Conservation (phyloP, 2,888 invertebrate species). For the Aethes cnicana region DNA sequence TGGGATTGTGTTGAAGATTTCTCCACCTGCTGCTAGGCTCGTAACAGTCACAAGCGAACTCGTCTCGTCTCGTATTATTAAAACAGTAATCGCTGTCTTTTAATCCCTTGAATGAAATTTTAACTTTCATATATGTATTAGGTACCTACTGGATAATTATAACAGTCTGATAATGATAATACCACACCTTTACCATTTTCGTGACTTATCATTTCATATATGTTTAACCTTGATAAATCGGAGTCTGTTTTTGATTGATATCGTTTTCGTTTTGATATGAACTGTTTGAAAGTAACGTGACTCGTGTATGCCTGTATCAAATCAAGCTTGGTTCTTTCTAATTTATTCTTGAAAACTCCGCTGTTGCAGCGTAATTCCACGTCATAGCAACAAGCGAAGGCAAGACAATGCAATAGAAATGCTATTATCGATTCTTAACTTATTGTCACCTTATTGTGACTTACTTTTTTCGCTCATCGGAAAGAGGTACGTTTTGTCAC, state of each 20-base stretch:
- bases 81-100: slow-evolving; percentile 8
- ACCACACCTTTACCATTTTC: background rate
- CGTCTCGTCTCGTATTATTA: slow-evolving; percentile 7
- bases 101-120: background rate
- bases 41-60: slow-evolving; percentile 17
- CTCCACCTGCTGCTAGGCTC: slow-evolving; percentile 23
- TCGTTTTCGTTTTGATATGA: background rate
- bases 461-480: slow-evolving; percentile 36
- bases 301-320: too few species aligned
- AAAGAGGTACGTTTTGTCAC: slow-evolving; percentile 58
- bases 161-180: background rate
- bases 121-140: too few species aligned
- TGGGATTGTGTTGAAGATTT: slow-evolving; percentile 43
- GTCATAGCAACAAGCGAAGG: slow-evolving; percentile 15
- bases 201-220: background rate
- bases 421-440: slow-evolving; percentile 13
- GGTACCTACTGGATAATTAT: background rate
- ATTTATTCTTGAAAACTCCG: slow-evolving; percentile 18
- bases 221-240: background rate
- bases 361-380: slow-evolving; percentile 11
- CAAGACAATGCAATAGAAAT: slow-evolving; percentile 29
- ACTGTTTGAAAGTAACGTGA: background rate
- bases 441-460: slow-evolving; percentile 26
- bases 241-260: background rate
- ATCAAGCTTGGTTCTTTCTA: slow-evolving; percentile 10